These are phyloP conservation scores for Oryzias melastigma DNA, from an alignment of 2,113 vertebrate genomes.

Conservation along the genomic window DNA sequence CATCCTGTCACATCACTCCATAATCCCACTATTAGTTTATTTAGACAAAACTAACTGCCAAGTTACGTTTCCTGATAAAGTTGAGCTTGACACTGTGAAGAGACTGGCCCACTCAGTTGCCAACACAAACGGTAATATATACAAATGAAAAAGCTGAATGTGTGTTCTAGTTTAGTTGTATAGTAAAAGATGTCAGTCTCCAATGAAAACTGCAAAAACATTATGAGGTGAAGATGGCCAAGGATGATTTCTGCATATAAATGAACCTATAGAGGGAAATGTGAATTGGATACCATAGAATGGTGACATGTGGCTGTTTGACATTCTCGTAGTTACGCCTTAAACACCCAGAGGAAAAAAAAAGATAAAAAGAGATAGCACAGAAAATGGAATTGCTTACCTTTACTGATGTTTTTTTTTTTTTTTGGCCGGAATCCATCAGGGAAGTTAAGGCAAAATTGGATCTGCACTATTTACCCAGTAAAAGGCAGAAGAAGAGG, in stretches of 20 bases:
- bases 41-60: constrained; percentile 34
- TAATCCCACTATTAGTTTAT: constrained; percentile 11
- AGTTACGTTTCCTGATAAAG: constrained; percentile 43
- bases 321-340: constrained; percentile 16
- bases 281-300: constrained; percentile 16
- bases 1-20: constrained; percentile 16
- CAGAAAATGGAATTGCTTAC: too few relatives aligned
- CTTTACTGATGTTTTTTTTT: too few relatives aligned
- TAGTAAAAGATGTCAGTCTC: constrained; percentile 25
- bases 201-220: constrained; percentile 15
- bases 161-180: constrained; percentile 3
- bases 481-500: constrained; percentile 20
- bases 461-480: constrained; percentile 23
- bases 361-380: neutral
- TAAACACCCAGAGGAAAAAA: constrained; percentile 5
- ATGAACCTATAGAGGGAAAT: neutral
- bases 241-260: neutral
- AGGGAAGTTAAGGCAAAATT: neutral
- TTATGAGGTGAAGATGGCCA: constrained; percentile 8
- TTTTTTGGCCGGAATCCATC: too few relatives aligned
- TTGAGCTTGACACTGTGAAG: constrained; percentile 45
- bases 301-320: constrained; percentile 15
- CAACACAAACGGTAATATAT: constrained; percentile 17
- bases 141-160: neutral
- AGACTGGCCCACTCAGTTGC: constrained; percentile 23